Evolutionary conservation across 1,140 invertebrate species (phyloP).

Genomic region (Hirudo medicinalis): DNA sequence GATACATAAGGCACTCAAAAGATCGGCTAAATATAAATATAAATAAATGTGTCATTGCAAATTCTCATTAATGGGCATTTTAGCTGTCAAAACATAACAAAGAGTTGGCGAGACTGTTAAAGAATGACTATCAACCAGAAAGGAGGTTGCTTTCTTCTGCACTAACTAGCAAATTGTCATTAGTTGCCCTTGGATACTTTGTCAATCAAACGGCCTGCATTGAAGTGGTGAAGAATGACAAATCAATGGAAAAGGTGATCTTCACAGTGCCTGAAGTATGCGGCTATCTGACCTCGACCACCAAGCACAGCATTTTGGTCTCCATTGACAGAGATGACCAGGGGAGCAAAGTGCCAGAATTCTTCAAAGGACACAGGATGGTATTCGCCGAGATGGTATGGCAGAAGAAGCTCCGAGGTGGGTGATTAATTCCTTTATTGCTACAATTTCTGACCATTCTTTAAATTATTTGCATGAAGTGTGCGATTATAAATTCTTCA

Average conservation of each 20-base stretch:
- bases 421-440: conserved; percentile 3
- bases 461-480: no score
- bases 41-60: no score
- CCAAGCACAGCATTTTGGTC: conserved; percentile 75
- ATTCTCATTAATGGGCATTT: no score
- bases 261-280: conserved; percentile 98
- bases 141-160: no score
- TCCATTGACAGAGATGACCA: conserved; percentile 92
- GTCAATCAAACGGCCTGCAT: conserved; percentile 93
- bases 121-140: conserved; percentile 47
- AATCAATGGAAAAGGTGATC: conserved; percentile 92
- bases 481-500: no score
- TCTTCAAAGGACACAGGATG: conserved; percentile 80
- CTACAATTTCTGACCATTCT: no score
- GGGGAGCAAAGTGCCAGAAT: conserved; percentile 90
- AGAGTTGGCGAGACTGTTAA: conserved; percentile 69
- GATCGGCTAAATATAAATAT: no score
- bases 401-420: conserved; percentile 92
- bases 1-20: no score
- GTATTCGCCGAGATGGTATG: conserved; percentile 99
- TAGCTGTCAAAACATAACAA: conserved; percentile 91
- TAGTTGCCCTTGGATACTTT: conserved; percentile 77
- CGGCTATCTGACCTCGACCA: conserved; percentile 87
- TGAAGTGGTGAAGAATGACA: conserved; percentile 91
- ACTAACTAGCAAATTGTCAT: conserved; percentile 34